Conservation (phyloP, 2,113 vertebrate genomes). For the Petrocephalus zakoni region DNA sequence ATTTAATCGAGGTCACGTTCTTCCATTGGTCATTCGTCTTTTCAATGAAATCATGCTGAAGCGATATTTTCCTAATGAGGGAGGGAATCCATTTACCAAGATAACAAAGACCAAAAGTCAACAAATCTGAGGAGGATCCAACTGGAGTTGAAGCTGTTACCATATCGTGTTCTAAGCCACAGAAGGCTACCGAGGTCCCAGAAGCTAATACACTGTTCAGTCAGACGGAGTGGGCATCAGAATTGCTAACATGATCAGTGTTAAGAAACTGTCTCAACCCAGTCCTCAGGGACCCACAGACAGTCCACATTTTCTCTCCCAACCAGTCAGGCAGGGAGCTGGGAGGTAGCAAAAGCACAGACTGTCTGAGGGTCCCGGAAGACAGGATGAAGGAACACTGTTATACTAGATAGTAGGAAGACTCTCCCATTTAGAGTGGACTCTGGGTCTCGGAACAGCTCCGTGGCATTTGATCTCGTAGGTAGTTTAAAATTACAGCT, state of each 20-base stretch:
- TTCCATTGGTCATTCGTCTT: background rate
- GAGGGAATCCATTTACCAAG: background rate
- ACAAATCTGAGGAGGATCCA: background rate
- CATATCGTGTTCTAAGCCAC: background rate
- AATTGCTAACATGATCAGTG: background rate
- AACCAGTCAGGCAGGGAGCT: background rate
- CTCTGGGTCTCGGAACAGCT: background rate
- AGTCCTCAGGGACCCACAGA: background rate
- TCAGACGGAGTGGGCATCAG: background rate
- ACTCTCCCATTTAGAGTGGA: background rate
- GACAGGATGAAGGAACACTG: background rate
- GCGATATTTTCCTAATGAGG: background rate
- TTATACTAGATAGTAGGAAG: background rate
- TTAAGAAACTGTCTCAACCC: background rate
- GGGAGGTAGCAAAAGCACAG: background rate
- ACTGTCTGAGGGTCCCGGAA: background rate
- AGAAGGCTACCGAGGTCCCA: background rate
- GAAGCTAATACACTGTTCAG: background rate
- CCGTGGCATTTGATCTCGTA: background rate
- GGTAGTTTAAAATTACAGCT: background rate
- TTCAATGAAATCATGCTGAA: background rate
- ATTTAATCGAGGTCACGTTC: background rate
- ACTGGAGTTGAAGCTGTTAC: background rate
- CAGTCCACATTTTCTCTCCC: background rate
- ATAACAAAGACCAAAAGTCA: background rate